Evolutionary conservation across 2,113 vertebrate species (phyloP).

Genomic region (Pelusios castaneus): DNA sequence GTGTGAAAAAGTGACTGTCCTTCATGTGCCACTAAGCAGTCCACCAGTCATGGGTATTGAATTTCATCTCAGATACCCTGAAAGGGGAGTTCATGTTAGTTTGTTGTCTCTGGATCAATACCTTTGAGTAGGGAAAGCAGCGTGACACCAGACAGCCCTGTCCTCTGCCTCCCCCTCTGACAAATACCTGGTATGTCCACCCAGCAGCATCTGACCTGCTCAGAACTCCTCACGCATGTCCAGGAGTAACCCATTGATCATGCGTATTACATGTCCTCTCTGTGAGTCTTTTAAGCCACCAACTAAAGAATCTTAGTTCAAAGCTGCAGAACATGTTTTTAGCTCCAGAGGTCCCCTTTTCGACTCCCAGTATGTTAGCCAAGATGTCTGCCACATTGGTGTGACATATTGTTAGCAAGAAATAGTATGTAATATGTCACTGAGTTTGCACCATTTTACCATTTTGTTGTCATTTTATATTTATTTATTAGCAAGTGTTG

Average conservation of each 20-base stretch:
- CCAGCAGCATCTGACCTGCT: neutral
- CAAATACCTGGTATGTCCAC: neutral
- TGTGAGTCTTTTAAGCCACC: neutral
- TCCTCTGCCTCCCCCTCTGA: neutral
- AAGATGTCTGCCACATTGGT: neutral
- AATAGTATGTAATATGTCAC: neutral
- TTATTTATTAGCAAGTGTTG: neutral
- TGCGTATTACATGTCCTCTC: neutral
- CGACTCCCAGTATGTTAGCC: neutral
- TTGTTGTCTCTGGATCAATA: neutral
- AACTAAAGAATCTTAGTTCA: neutral
- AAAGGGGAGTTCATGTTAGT: neutral
- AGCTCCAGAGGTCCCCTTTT: neutral
- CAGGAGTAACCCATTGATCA: neutral
- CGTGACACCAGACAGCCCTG: accelerated
- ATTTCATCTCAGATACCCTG: neutral
- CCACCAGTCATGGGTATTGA: accelerated
- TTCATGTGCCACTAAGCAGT: neutral
- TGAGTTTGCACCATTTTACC: neutral
- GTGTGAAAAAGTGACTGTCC: accelerated
- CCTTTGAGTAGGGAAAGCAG: neutral
- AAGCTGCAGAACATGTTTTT: neutral
- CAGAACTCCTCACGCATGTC: neutral
- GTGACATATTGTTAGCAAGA: neutral
- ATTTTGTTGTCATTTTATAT: neutral